Evolutionary conservation across 2,888 invertebrate genomes (phyloP).

Genomic region (Campoplex nolae): DNA sequence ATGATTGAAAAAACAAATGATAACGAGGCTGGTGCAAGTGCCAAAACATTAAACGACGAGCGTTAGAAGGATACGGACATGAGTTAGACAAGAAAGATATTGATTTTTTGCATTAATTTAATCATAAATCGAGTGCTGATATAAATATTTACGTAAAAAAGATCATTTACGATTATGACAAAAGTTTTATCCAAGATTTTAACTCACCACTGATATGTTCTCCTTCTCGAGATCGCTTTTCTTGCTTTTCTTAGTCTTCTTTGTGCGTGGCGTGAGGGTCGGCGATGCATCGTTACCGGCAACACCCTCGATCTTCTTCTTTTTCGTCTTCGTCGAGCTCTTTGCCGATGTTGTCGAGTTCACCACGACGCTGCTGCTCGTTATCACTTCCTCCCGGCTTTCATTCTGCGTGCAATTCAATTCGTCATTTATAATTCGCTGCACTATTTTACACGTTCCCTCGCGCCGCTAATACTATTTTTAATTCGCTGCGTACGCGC

Average conservation of each 20-base stretch:
- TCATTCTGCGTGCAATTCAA: slow-evolving; percentile 77
- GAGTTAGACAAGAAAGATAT: slow-evolving; percentile 20
- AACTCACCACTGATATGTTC: slow-evolving; percentile 89
- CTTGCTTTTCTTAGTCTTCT: slow-evolving; percentile 88
- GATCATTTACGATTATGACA: not conserved
- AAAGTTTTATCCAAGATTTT: not conserved
- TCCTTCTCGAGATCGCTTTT: slow-evolving; percentile 88
- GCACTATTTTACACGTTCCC: not conserved
- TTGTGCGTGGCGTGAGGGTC: slow-evolving; percentile 84
- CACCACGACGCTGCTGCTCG: slow-evolving; percentile 77
- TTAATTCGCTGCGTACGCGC: not conserved
- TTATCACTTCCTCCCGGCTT: slow-evolving; percentile 82
- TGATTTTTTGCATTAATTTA: not conserved
- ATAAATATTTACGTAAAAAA: too few species aligned
- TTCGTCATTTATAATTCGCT: slow-evolving; percentile 47
- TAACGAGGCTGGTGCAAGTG: slow-evolving; percentile 3
- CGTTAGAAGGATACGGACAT: slow-evolving; percentile 14
- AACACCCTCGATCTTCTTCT: slow-evolving; percentile 83
- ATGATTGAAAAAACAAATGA: not conserved
- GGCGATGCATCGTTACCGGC: slow-evolving; percentile 82
- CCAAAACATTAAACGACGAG: slow-evolving; percentile 4
- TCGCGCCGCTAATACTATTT: not conserved
- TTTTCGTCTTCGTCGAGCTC: slow-evolving; percentile 82
- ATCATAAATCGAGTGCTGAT: not conserved
- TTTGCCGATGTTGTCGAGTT: slow-evolving; percentile 76